A percentile compares a stretch with the other conserved stretches of the same genome.
phyloP scores from a whole-genome alignment of 2,888 invertebrate genomes.

The Melinopterus prodromus region DNA sequence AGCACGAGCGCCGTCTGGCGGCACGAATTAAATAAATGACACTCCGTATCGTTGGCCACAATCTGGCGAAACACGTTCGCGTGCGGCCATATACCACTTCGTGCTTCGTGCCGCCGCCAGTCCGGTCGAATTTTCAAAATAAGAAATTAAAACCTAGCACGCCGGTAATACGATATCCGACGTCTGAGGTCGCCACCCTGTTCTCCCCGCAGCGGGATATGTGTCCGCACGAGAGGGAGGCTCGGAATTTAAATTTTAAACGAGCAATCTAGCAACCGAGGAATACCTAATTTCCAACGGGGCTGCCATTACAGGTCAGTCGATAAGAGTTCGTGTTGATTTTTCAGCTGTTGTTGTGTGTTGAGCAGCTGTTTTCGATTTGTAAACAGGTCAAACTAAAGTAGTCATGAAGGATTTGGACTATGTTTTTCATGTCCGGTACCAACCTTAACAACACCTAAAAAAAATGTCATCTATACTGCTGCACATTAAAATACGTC shows the following conservation, averaged over 20 bases:
- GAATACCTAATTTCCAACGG: slow-evolving; percentile 4
- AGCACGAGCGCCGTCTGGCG: background rate
- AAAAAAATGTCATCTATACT: too few relatives aligned
- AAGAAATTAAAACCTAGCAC: background rate
- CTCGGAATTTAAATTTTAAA: slow-evolving; percentile 4
- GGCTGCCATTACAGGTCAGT: background rate
- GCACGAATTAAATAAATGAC: slow-evolving; percentile 4
- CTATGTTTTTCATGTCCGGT: too few relatives aligned
- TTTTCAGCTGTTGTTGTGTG: background rate
- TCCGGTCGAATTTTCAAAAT: slow-evolving; percentile 4
- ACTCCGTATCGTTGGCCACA: background rate
- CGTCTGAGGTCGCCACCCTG: background rate
- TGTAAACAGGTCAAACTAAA: background rate
- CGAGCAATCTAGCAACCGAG: background rate
- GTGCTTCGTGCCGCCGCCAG: background rate
- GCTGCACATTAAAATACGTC: too few relatives aligned
- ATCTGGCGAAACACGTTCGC: background rate
- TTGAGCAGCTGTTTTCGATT: background rate
- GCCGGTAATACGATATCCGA: slow-evolving; percentile 4
- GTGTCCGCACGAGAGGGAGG: background rate
- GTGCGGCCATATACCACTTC: background rate
- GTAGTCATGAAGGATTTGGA: too few relatives aligned
- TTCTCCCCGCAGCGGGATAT: background rate
- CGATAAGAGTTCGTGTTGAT: background rate
- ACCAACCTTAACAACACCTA: too few relatives aligned